phyloP scores from a whole-genome alignment of 1,140 invertebrate genomes.

The Cecropterus lyciades region DNA sequence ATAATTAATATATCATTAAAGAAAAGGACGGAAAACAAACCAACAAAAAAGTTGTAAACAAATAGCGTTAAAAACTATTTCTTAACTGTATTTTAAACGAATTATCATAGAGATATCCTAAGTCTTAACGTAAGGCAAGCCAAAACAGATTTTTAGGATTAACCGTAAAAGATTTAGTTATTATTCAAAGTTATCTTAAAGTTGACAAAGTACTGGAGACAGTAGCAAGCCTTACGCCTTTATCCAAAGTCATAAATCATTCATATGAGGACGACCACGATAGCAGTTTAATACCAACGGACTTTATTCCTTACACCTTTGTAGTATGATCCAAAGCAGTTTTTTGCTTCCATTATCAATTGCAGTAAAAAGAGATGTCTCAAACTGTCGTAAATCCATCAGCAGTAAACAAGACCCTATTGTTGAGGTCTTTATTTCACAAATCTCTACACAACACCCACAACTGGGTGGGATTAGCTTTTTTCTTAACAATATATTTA shows the following conservation, averaged over 20 bases:
- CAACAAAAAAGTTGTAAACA: conserved; percentile 2
- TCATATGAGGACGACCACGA: conserved; percentile 40
- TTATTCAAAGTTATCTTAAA: conserved; percentile 39
- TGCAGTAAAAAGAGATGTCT: conserved; percentile 51
- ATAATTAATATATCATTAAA: conserved; percentile 2
- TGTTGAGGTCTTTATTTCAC: conserved; percentile 38
- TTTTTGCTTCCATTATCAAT: conserved; percentile 44
- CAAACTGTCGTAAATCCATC: conserved; percentile 62
- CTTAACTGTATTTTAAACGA: conserved; percentile 43
- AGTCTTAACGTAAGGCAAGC: conserved; percentile 24
- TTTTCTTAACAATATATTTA: conserved; percentile 63
- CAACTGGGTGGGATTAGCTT: conserved; percentile 65
- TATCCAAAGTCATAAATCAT: conserved; percentile 51
- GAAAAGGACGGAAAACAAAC: neutral
- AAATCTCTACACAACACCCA: conserved; percentile 46
- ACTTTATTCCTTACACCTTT: conserved; percentile 38
- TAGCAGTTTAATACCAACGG: conserved; percentile 36
- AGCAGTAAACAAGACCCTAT: conserved; percentile 53
- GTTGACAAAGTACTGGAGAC: conserved; percentile 45
- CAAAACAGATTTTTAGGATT: conserved; percentile 40
- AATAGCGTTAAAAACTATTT: conserved; percentile 6
- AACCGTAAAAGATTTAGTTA: conserved; percentile 39
- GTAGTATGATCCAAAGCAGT: conserved; percentile 24
- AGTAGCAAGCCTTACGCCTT: conserved; percentile 47
- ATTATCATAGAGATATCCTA: conserved; percentile 22